Base-by-base conservation (phyloP, 2,888 invertebrate genomes). In the Drosophila kambysellisi region DNA sequence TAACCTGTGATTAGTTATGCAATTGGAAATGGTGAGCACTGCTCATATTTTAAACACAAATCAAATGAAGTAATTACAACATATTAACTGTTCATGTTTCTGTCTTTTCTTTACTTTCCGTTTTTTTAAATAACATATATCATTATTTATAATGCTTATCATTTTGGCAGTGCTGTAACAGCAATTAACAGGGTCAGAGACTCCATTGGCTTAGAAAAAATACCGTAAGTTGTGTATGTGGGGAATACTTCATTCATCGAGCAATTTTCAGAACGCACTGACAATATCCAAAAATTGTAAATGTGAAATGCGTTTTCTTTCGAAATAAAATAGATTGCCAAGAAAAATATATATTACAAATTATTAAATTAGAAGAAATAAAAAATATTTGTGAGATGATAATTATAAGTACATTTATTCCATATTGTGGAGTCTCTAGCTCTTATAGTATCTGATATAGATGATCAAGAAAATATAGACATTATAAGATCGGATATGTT, bases 1-100 rank as follows among this genome's bases (percentile, higher is more conserved):
- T 43, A 53, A 12, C 52, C 37, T 17, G 17, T 56, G 59, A 74
- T 79, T 69, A 54, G 69, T 76, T 79, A 65, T 65, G 69, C 74
- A 79, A 76, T 56, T 69, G 52, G 30, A 12, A 12, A 37, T 17
- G n/a, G 20, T 30, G 20, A 35, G 20, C 20, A 51, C n/a, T 20
- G 9, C 20, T 35, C 33, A 20, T 20, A 20, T 32, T 52, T 52
- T n/a, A 52, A 46, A 15, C 25, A 32, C 32, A 30, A 32, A 17
- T 32, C 30, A 32, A 30, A 30, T 12, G 15, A 32, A 32, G 12
- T 29, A 46, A 46, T 46, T 46, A 25, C 46, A 46, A 25, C 46
- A 46, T 46, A 46, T 46, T 25, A 46, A 25, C 46, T 46, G 46
- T 25, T 50, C 6, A 50, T 29, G 29, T 9, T 9, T 9, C 17